Percentiles rank a stretch among this genome's conserved stretches.
Evolutionary conservation across 2,888 invertebrate species (phyloP).

Genomic region (Halictus quadricinctus): DNA sequence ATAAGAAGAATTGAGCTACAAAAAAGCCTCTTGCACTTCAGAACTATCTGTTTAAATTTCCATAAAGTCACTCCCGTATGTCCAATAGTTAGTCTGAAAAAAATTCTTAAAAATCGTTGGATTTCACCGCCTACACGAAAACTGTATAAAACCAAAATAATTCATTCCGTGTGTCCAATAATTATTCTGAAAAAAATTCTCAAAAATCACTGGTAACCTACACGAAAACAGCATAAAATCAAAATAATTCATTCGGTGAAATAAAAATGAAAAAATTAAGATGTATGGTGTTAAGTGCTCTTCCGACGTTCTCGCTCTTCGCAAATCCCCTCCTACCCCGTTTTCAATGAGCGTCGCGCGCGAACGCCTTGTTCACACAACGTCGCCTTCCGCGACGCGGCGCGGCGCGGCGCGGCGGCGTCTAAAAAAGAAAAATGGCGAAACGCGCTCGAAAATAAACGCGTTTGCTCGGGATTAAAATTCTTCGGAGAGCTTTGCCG

Average conservation of each 20-base stretch:
- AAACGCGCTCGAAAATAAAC: conserved; percentile 30
- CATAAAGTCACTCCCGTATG: no score
- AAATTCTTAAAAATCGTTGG: no score
- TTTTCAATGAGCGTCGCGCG: conserved; percentile 12
- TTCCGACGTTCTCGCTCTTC: background rate
- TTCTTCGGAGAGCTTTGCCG: conserved; percentile 5
- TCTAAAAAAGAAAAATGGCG: conserved; percentile 5
- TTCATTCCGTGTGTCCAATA: no score
- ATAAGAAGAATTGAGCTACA: no score
- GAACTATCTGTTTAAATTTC: no score
- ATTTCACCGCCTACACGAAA: no score
- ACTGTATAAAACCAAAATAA: no score
- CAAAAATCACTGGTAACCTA: background rate
- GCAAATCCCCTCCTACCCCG: conserved; percentile 34
- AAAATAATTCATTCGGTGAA: background rate
- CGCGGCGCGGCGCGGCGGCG: background rate
- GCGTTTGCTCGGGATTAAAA: conserved; percentile 37
- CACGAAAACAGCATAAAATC: no score
- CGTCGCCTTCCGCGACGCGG: background rate
- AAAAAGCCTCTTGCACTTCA: no score
- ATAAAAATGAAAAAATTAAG: background rate
- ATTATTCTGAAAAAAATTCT: no score
- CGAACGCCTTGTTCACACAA: background rate
- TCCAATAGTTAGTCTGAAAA: no score
- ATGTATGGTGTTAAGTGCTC: background rate